Conservation (phyloP, 2,113 vertebrate genomes). For the Toxotes jaculatrix region DNA sequence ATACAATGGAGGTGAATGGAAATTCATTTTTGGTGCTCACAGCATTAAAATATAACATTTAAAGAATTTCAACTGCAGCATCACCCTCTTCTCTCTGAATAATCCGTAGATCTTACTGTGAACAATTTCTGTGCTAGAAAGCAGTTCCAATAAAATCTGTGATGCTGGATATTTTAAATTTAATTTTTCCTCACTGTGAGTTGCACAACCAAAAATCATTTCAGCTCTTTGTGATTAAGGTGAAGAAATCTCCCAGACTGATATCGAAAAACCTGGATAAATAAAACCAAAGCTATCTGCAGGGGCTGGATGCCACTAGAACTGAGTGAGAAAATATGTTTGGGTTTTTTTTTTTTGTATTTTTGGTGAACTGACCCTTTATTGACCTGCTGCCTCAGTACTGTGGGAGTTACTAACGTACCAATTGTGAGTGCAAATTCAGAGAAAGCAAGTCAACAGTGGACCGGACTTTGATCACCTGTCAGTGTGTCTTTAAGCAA, state of each 20-base stretch:
- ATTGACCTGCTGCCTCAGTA: background rate
- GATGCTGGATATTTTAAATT: background rate
- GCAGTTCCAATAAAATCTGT: background rate
- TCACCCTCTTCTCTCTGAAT: background rate
- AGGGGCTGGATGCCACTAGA: too few species aligned
- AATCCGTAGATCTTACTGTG: background rate
- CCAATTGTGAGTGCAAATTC: too few species aligned
- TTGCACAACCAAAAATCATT: background rate
- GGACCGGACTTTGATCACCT: too few species aligned
- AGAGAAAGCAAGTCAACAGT: too few species aligned
- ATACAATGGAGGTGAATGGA: background rate
- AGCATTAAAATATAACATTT: background rate
- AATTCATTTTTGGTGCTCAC: background rate
- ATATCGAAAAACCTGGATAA: too few species aligned
- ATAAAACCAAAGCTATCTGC: too few species aligned
- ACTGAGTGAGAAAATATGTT: too few species aligned
- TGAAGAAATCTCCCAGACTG: background rate
- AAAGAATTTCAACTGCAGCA: background rate
- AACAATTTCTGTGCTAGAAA: background rate
- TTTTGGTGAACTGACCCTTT: background rate
- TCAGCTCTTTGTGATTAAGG: background rate
- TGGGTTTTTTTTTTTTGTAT: background rate
- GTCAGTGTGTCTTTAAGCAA: too few species aligned
- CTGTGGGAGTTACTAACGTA: too few species aligned
- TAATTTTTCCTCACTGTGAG: background rate